Evolutionary conservation across 1,140 invertebrate species (phyloP).

Genomic region (Drosophila mayri): DNA sequence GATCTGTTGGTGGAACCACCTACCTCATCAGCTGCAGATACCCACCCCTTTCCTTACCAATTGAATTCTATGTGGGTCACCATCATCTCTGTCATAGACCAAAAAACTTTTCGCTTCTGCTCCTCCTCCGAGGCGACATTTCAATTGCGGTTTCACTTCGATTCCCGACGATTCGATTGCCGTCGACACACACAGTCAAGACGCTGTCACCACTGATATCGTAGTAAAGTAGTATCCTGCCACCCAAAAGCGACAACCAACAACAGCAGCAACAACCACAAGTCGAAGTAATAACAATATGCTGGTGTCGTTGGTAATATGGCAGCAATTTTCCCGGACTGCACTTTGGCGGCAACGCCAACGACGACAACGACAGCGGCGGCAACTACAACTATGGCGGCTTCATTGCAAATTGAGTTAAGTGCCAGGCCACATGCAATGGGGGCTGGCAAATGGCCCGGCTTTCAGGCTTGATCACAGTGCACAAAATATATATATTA

Average conservation of each 20-base stretch:
- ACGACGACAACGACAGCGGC: slow-evolving; percentile 26
- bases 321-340: slow-evolving; percentile 73
- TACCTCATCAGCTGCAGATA: slow-evolving; percentile 5
- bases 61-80: slow-evolving; percentile 71
- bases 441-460: slow-evolving; percentile 53
- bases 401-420: slow-evolving; percentile 78
- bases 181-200: slow-evolving; percentile 71
- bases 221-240: slow-evolving; percentile 24
- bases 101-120: slow-evolving; percentile 53
- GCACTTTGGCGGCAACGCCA: slow-evolving; percentile 53
- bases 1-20: slow-evolving; percentile 2
- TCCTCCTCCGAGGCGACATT: slow-evolving; percentile 58
- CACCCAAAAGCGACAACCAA: slow-evolving; percentile 35
- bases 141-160: slow-evolving; percentile 69
- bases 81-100: slow-evolving; percentile 30
- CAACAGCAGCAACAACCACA: slow-evolving; percentile 43
- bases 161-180: slow-evolving; percentile 64
- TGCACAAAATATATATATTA: slow-evolving; percentile 20
- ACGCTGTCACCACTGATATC: slow-evolving; percentile 55
- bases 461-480: slow-evolving; percentile 14
- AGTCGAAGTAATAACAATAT: slow-evolving; percentile 68
- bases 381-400: slow-evolving; percentile 33
- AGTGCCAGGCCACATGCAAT: slow-evolving; percentile 75
- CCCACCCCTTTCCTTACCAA: slow-evolving; percentile 37
- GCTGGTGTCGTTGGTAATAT: slow-evolving; percentile 78